A percentile compares a stretch with the other conserved stretches of the same genome.
phyloP scores from a whole-genome alignment of 2,797 vertebrate species.

The Lagocephalus sceleratus region DNA sequence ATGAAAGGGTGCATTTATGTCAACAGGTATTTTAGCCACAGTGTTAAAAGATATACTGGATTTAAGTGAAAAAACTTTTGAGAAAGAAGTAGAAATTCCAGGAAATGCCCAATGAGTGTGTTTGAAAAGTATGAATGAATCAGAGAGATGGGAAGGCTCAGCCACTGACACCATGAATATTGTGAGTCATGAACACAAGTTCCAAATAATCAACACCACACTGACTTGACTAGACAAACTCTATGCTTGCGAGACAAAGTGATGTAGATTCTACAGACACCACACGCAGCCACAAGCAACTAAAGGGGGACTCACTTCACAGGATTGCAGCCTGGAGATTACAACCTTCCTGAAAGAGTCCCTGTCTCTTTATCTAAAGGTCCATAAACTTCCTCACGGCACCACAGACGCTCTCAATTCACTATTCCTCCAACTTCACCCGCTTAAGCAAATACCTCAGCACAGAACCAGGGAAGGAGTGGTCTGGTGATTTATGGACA shows the following conservation, averaged over 20 bases:
- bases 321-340: conserved; percentile 49
- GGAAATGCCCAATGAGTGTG: conserved; percentile 13
- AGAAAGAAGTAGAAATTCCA: conserved; percentile 4
- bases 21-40: conserved; percentile 10
- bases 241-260: neutral
- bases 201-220: conserved; percentile 3
- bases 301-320: neutral
- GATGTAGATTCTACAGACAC: neutral
- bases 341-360: conserved; percentile 47
- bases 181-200: conserved; percentile 16
- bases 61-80: conserved; percentile 17
- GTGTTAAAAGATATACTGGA: neutral
- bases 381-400: conserved; percentile 45
- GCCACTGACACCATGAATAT: conserved; percentile 2
- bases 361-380: conserved; percentile 59
- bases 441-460: conserved; percentile 31
- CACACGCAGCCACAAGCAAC: too few relatives aligned
- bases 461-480: conserved; percentile 44
- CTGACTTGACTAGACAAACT: neutral
- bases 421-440: conserved; percentile 42
- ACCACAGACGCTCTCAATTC: conserved; percentile 41
- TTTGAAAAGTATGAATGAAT: conserved; percentile 16
- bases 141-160: neutral
- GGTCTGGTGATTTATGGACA: conserved; percentile 23
- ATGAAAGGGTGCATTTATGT: conserved; percentile 12